These are phyloP conservation scores for Pollenia labialis DNA, from an alignment of 2,888 invertebrate genomes.

Conservation along the genomic window DNA sequence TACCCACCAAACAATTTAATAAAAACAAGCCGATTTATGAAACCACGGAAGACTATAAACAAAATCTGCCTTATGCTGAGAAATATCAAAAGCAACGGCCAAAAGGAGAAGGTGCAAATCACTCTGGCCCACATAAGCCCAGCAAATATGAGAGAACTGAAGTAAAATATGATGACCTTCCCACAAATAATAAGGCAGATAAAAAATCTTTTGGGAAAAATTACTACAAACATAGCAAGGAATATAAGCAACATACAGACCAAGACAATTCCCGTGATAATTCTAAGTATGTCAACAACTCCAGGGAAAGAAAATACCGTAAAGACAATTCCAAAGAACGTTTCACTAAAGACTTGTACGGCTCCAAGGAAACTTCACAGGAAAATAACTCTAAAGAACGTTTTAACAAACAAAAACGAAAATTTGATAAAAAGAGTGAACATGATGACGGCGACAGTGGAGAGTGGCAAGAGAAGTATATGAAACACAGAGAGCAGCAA, in stretches of 20 bases:
- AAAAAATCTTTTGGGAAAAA: conserved; percentile 31
- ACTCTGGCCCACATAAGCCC: background rate
- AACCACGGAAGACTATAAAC: conserved; percentile 7
- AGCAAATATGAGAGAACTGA: conserved; percentile 1
- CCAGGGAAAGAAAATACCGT: conserved; percentile 52
- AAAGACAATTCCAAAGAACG: conserved; percentile 68
- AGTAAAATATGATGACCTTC: background rate
- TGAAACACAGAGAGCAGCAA: conserved; percentile 80
- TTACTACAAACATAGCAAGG: conserved; percentile 49
- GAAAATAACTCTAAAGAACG: conserved; percentile 69
- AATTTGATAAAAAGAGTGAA: conserved; percentile 42
- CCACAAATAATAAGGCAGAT: conserved; percentile 17
- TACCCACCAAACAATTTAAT: background rate
- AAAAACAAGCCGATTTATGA: conserved; percentile 62
- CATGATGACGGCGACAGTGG: conserved; percentile 61
- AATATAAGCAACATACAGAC: conserved; percentile 50
- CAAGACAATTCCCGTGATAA: conserved; percentile 35
- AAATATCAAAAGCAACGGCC: conserved; percentile 12
- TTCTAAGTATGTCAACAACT: conserved; percentile 60
- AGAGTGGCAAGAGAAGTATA: conserved; percentile 81
- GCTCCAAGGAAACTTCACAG: conserved; percentile 43
- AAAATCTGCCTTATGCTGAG: background rate
- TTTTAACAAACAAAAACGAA: conserved; percentile 44
- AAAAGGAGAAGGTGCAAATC: background rate
- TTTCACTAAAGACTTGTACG: conserved; percentile 42